Evolutionary conservation across 2,888 invertebrate species (phyloP).

Genomic region (Himalopsyche japonica): DNA sequence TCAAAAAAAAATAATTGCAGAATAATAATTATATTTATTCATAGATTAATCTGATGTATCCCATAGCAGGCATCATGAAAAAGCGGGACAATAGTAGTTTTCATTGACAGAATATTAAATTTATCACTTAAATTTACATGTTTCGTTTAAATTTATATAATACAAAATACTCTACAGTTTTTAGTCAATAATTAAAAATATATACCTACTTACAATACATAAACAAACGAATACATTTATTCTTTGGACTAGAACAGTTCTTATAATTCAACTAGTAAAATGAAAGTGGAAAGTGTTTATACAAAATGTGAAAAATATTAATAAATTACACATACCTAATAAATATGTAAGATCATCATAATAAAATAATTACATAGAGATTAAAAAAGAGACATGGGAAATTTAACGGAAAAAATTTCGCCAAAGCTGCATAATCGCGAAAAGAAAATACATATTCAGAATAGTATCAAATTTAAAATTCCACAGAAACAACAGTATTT

Average conservation of each 20-base stretch:
- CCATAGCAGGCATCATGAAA: not conserved
- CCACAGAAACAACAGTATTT: too few relatives aligned
- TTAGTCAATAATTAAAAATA: conserved; percentile 1
- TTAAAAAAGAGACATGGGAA: too few relatives aligned
- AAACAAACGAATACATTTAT: conserved; percentile 38
- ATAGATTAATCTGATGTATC: conserved; percentile 27
- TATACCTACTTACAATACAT: conserved; percentile 4
- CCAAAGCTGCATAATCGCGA: too few relatives aligned
- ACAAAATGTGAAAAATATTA: conserved; percentile 15
- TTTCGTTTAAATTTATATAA: conserved; percentile 19
- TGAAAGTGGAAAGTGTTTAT: conserved; percentile 20
- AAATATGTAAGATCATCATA: not conserved
- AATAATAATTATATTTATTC: conserved; percentile 33
- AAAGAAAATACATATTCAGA: too few relatives aligned
- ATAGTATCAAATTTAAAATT: too few relatives aligned
- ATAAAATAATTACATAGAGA: not conserved
- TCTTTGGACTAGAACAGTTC: conserved; percentile 39
- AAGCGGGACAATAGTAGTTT: not conserved
- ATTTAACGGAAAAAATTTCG: too few relatives aligned
- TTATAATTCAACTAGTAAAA: conserved; percentile 17
- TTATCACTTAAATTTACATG: conserved; percentile 22
- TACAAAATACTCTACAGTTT: conserved; percentile 19
- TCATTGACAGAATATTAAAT: conserved; percentile 24
- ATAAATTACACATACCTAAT: conserved; percentile 10
- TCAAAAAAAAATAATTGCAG: conserved; percentile 6